Base-by-base conservation (phyloP, 2,797 vertebrate genomes). In the Miichthys miiuy region DNA sequence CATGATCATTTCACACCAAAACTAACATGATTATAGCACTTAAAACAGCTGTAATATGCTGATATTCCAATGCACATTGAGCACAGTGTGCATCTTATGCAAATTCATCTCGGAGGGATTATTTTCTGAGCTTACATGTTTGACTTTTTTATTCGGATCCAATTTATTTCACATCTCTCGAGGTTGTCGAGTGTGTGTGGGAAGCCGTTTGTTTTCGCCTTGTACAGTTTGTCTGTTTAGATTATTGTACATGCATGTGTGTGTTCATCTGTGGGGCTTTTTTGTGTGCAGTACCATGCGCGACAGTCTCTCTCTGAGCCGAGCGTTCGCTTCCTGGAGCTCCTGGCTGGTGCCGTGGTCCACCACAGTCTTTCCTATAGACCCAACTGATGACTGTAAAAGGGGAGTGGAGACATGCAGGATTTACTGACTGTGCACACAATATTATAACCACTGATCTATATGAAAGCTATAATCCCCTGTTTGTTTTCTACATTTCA, bases 271-370 rank as follows among this genome's bases (percentile, higher is more conserved):
- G 47, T 46, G 44, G 9, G 9, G 65, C n/a, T 70, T 51, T 60
- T 44, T 50, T 65, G 55, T 55, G 52, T 70, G 54, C 46, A 20
- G 78, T 94, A 95, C 97, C 90, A 98, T 91, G 70, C 95, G 96
- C 71, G 93, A 79, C 58, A 98, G 91, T 81, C 94, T 96, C 81
- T 98, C 97, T 84, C 95, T 94, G 65, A 99, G 96, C 18, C 96
- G 94, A 0, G 86, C 63, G 93, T 98, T 97, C 34, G 90, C 90
- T 42, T 95, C 95, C 71, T 97, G 96, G 76, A 97, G 96, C 51
- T 96, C 95, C 82, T 64, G 18, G 75, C 69, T 84, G 63, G 57
- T 21, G 41, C 83, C 74, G 38, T 94, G 88, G 5, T 94, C 94
- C 25, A 87, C 81, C 58, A 91, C 81, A 0, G 90, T 84, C 66